phyloP scores from a whole-genome alignment of 2,797 vertebrate species.

The Toxotes lorentzi region DNA sequence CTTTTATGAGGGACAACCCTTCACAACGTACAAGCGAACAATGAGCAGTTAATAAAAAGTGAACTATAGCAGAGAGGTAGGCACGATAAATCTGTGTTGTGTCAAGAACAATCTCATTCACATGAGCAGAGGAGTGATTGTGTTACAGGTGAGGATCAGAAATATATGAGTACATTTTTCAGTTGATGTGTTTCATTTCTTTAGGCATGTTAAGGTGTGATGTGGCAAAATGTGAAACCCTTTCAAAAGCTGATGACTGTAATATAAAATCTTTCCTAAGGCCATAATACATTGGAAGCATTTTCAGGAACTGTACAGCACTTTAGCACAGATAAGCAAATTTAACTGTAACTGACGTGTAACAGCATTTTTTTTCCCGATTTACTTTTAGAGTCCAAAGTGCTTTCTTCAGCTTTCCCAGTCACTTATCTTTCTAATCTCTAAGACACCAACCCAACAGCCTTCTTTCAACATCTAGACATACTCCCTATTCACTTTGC shows the following conservation, averaged over 20 bases:
- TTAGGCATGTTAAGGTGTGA: conserved; percentile 19
- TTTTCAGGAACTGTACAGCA: conserved; percentile 20
- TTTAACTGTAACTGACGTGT: conserved; percentile 13
- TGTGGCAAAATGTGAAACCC: conserved; percentile 28
- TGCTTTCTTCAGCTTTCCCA: neutral
- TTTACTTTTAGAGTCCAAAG: neutral
- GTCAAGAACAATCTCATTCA: conserved; percentile 50
- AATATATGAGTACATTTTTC: neutral
- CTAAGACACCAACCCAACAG: neutral
- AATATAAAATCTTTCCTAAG: conserved; percentile 27
- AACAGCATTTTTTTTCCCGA: conserved; percentile 2
- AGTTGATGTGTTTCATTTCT: neutral
- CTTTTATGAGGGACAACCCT: conserved; percentile 37
- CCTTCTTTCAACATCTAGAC: neutral
- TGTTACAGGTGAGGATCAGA: conserved; percentile 6
- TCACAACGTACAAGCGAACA: conserved; percentile 32
- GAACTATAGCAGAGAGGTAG: conserved; percentile 50
- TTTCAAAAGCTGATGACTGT: conserved; percentile 24
- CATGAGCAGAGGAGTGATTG: neutral
- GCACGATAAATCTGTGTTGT: conserved; percentile 58
- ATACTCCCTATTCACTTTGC: neutral
- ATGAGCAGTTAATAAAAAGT: conserved; percentile 56
- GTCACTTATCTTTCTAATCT: conserved; percentile 5
- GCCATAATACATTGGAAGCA: conserved; percentile 23
- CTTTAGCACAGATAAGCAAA: conserved; percentile 14